Evolutionary conservation across 2,113 vertebrate genomes (phyloP).

Genomic region (Propithecus coquereli): DNA sequence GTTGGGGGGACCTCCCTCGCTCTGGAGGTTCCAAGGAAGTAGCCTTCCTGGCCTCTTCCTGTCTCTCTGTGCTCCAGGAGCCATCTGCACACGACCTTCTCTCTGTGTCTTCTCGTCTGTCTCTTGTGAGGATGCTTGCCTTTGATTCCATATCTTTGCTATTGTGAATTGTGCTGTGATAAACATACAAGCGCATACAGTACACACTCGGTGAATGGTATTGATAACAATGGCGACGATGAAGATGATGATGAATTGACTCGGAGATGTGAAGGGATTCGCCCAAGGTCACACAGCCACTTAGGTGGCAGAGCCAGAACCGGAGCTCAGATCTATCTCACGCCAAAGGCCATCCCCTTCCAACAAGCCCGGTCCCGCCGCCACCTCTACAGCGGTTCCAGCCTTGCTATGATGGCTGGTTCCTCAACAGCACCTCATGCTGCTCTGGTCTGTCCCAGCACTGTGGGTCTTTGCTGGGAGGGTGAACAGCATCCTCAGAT

Average conservation of each 20-base stretch:
- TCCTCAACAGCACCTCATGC: neutral
- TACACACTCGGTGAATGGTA: too few species aligned
- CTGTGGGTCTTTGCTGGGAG: neutral
- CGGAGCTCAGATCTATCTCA: neutral
- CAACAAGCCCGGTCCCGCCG: neutral
- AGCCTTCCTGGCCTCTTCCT: neutral
- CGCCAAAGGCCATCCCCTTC: neutral
- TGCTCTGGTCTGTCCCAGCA: neutral
- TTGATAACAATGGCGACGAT: fast-evolving
- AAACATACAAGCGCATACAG: too few species aligned
- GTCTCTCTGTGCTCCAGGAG: neutral
- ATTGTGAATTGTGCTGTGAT: too few species aligned
- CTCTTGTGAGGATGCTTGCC: neutral
- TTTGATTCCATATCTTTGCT: neutral
- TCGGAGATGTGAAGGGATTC: neutral
- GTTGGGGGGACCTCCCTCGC: neutral
- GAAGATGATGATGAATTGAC: neutral
- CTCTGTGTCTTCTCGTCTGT: neutral
- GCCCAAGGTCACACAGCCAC: neutral
- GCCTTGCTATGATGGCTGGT: neutral
- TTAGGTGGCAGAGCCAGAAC: neutral
- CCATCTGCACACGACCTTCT: neutral
- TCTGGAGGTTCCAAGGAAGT: neutral
- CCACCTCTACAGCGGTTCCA: fast-evolving
- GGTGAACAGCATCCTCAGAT: neutral